Conservation (phyloP, 2,797 vertebrate species). For the Thamnophis elegans region DNA sequence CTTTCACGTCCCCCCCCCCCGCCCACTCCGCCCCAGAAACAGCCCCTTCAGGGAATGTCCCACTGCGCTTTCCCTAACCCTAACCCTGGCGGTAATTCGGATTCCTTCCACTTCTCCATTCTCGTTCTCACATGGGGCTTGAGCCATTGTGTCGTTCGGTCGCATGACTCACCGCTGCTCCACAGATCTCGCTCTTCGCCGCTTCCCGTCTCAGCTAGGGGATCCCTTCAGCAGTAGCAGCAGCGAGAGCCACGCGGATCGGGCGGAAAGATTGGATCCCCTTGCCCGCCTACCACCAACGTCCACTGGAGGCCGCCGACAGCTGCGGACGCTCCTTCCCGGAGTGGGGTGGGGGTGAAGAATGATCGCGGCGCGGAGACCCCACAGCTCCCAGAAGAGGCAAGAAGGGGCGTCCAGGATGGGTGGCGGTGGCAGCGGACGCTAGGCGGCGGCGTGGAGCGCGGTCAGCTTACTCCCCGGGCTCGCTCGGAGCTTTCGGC, state of each 20-base stretch:
- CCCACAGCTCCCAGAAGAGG: neutral
- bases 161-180: slow-evolving; percentile 8
- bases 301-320: neutral
- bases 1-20: neutral
- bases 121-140: neutral
- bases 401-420: neutral
- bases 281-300: no score
- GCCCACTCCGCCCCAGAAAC: neutral
- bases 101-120: neutral
- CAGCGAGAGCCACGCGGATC: neutral
- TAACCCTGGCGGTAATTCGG: neutral
- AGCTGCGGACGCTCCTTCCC: neutral
- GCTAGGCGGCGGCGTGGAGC: slow-evolving; percentile 5
- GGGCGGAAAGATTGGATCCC: neutral
- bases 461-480: neutral
- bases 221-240: neutral
- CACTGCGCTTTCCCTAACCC: neutral
- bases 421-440: neutral
- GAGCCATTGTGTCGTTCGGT: neutral
- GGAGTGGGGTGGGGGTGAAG: no score
- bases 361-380: neutral
- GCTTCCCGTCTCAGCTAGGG: neutral
- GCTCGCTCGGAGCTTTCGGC: neutral
- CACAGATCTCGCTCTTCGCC: neutral
- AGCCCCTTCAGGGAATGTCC: neutral